A percentile compares a stretch with the other conserved stretches of the same genome.
These are phyloP conservation scores for Pagrus major DNA, from an alignment of 2,113 vertebrate genomes.

Conservation along the genomic window DNA sequence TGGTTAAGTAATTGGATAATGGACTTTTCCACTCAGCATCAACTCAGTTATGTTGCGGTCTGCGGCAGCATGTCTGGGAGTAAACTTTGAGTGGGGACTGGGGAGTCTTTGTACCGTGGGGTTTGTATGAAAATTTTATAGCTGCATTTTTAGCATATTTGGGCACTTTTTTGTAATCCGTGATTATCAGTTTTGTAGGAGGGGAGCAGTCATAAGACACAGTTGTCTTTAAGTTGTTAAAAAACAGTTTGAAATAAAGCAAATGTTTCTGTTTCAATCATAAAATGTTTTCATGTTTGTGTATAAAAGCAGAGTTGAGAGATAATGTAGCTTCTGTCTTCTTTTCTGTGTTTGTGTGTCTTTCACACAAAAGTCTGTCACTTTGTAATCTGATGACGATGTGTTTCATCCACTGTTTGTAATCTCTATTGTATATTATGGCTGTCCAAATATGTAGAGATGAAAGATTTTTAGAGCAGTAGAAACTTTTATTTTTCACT, in stretches of 20 bases:
- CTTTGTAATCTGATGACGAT: slow-evolving; percentile 59
- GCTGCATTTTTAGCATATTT: slow-evolving; percentile 74
- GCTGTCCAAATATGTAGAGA: slow-evolving; percentile 73
- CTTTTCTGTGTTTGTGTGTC: slow-evolving; percentile 53
- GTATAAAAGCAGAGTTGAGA: slow-evolving; percentile 62
- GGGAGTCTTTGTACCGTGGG: slow-evolving; percentile 72
- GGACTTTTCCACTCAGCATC: slow-evolving; percentile 73
- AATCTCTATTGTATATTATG: slow-evolving; percentile 71
- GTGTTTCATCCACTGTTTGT: slow-evolving; percentile 70
- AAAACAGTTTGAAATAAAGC: not conserved
- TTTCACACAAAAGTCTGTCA: slow-evolving; percentile 43
- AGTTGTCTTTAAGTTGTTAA: slow-evolving; percentile 37
- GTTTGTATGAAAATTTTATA: slow-evolving; percentile 79
- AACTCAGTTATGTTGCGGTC: slow-evolving; percentile 69
- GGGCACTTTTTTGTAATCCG: slow-evolving; percentile 73
- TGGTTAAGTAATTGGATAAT: slow-evolving; percentile 75
- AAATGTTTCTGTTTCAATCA: slow-evolving; percentile 27
- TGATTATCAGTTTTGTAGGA: slow-evolving; percentile 70
- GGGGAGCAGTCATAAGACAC: slow-evolving; percentile 25
- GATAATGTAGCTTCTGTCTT: slow-evolving; percentile 67
- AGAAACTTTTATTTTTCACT: slow-evolving; percentile 80
- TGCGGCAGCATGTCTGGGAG: slow-evolving; percentile 56
- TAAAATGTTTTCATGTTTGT: not conserved
- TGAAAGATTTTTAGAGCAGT: slow-evolving; percentile 73
- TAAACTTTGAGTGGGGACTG: slow-evolving; percentile 39